Evolutionary conservation across 2,797 vertebrate species (phyloP).

Genomic region (Lithobates sylvaticus): DNA sequence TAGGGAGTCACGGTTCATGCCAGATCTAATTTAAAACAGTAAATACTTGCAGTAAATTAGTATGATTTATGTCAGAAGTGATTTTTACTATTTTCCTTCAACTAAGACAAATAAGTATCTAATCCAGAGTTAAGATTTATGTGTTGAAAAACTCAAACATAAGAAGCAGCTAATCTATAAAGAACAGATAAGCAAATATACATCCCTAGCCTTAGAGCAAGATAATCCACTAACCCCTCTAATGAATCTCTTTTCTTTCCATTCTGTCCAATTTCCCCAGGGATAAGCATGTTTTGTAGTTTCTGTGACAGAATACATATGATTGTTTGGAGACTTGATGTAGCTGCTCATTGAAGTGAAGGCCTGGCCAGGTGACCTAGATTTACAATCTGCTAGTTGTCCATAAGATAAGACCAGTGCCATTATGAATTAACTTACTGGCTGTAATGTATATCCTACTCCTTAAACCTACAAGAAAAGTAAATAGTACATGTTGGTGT

Average conservation of each 20-base stretch:
- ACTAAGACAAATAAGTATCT: slow-evolving; percentile 59
- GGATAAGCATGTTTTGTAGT: slow-evolving; percentile 21
- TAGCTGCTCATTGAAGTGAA: slow-evolving; percentile 4
- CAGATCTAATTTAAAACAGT: slow-evolving; percentile 62
- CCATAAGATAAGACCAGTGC: background rate
- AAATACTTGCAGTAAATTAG: slow-evolving; percentile 63
- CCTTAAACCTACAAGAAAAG: background rate
- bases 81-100: slow-evolving; percentile 58
- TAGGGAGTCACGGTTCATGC: slow-evolving; percentile 63
- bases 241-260: slow-evolving; percentile 51
- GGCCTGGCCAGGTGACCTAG: slow-evolving; percentile 31
- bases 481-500: background rate
- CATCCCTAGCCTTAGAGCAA: slow-evolving; percentile 48
- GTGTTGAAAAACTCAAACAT: slow-evolving; percentile 47
- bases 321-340: slow-evolving; percentile 33
- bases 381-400: background rate
- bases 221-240: slow-evolving; percentile 55
- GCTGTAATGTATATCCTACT: background rate
- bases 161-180: slow-evolving; percentile 56
- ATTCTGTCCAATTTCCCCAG: slow-evolving; percentile 45
- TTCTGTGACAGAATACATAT: slow-evolving; percentile 25
- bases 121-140: slow-evolving; percentile 58
- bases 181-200: slow-evolving; percentile 56
- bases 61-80: slow-evolving; percentile 62
- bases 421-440: background rate